Percentiles rank a stretch among this genome's conserved stretches.
Evolutionary conservation across 37 sponge, comb jelly and placozoan species (phyloP).

Genomic region (Eunapius fragilis): DNA sequence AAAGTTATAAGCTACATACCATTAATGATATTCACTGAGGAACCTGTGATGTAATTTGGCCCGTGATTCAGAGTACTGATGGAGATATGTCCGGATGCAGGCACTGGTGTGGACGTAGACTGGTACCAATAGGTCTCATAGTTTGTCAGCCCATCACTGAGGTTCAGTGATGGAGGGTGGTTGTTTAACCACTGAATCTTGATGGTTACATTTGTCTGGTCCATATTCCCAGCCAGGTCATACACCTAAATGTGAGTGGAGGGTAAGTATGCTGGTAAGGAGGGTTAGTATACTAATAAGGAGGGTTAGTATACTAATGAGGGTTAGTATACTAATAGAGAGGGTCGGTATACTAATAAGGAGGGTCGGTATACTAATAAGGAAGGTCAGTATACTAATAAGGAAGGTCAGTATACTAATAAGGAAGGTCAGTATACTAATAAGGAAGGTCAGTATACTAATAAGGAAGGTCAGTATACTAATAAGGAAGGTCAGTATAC

Average conservation of each 20-base stretch:
- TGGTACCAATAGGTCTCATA: constrained; percentile 18
- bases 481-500: too few relatives aligned
- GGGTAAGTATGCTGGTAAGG: too few relatives aligned
- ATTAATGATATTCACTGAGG: not conserved
- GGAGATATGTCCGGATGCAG: constrained; percentile 4
- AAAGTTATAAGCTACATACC: constrained; percentile 24
- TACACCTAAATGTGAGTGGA: constrained; percentile 10
- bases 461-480: too few relatives aligned
- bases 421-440: too few relatives aligned
- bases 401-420: too few relatives aligned
- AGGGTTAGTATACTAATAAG: too few relatives aligned
- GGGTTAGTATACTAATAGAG: too few relatives aligned
- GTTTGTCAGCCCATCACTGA: constrained; percentile 11
- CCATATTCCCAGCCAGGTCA: constrained; percentile 22
- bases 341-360: too few relatives aligned
- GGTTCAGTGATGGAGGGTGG: constrained; percentile 22
- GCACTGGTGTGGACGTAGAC: constrained; percentile 27
- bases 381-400: too few relatives aligned
- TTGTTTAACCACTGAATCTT: constrained; percentile 47
- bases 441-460: too few relatives aligned
- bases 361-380: too few relatives aligned
- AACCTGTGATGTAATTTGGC: not conserved
- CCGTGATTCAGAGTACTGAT: constrained; percentile 51
- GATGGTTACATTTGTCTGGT: constrained; percentile 6
- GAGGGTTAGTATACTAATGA: too few relatives aligned